Percentiles rank a stretch among this genome's conserved stretches.
Evolutionary conservation across 2,888 invertebrate genomes (phyloP).

Genomic region (Nomada ruficornis): DNA sequence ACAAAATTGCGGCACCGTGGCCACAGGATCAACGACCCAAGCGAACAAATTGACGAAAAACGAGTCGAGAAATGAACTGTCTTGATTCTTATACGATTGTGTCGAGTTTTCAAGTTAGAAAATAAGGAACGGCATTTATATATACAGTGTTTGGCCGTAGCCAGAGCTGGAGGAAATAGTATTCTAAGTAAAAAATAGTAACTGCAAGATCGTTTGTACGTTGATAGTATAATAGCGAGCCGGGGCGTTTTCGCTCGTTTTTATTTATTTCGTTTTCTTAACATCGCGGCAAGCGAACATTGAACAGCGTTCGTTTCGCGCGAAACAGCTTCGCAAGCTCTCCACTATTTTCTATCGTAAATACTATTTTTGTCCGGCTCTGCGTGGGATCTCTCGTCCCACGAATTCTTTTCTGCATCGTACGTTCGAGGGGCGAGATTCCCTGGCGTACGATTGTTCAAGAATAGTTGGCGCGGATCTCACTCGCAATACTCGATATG

Average conservation of each 20-base stretch:
- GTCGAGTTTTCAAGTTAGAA: slow-evolving; percentile 10
- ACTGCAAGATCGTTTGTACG: slow-evolving; percentile 56
- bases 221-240: slow-evolving; percentile 42
- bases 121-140: slow-evolving; percentile 36
- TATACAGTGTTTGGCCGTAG: slow-evolving; percentile 48
- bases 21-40: slow-evolving; percentile 30
- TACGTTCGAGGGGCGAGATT: slow-evolving; percentile 18
- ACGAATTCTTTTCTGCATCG: background rate
- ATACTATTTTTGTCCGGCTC: slow-evolving; percentile 59
- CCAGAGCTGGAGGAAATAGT: slow-evolving; percentile 59
- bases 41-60: slow-evolving; percentile 21
- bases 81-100: background rate
- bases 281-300: slow-evolving; percentile 56
- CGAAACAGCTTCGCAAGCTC: slow-evolving; percentile 52
- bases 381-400: slow-evolving; percentile 39
- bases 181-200: slow-evolving; percentile 60
- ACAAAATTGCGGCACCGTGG: background rate
- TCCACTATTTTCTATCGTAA: slow-evolving; percentile 60
- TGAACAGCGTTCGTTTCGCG: slow-evolving; percentile 43
- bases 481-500: slow-evolving; percentile 69
- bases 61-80: slow-evolving; percentile 7
- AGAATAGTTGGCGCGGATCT: slow-evolving; percentile 62
- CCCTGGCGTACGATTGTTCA: slow-evolving; percentile 45
- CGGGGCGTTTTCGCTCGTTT: slow-evolving; percentile 26
- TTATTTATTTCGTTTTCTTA: background rate